These are phyloP conservation scores for Bostrychus sinensis DNA, from an alignment of 2,113 vertebrate species.

Conservation along the genomic window DNA sequence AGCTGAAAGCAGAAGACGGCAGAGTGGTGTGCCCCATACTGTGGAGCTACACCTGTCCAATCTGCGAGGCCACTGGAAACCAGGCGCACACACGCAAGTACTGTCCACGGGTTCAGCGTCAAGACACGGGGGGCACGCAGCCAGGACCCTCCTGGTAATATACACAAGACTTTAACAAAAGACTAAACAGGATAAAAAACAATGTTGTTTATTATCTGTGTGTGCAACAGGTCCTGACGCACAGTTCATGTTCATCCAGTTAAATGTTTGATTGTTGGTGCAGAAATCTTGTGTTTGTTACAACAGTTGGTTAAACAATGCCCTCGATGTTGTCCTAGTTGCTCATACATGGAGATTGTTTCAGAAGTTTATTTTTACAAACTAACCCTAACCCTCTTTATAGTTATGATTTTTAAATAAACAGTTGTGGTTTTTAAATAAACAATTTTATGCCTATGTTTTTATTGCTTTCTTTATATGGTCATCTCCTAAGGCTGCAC, in stretches of 20 bases:
- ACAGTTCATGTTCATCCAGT: constrained; percentile 24
- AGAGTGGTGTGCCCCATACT: constrained; percentile 83
- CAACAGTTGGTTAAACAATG: neutral
- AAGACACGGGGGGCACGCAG: neutral
- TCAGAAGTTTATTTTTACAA: neutral
- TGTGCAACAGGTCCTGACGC: neutral
- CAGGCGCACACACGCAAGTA: constrained; percentile 85
- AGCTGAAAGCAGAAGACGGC: constrained; percentile 76
- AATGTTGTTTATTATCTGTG: neutral
- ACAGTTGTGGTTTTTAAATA: neutral
- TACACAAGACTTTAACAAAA: neutral
- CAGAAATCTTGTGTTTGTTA: neutral
- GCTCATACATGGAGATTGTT: neutral
- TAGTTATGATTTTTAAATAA: neutral
- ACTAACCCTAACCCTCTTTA: too few relatives aligned
- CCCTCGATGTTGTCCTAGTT: neutral
- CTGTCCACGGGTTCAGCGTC: constrained; percentile 68
- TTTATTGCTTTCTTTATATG: neutral
- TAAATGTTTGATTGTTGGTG: neutral
- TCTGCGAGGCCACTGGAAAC: constrained; percentile 81
- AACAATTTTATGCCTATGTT: neutral
- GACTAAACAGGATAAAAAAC: neutral
- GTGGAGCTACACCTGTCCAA: constrained; percentile 82
- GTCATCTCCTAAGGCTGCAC: neutral
- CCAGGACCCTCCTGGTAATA: constrained; percentile 13